These are phyloP conservation scores for Lamprologus tigripictilis DNA, from an alignment of 2,113 vertebrate genomes.

Conservation along the genomic window DNA sequence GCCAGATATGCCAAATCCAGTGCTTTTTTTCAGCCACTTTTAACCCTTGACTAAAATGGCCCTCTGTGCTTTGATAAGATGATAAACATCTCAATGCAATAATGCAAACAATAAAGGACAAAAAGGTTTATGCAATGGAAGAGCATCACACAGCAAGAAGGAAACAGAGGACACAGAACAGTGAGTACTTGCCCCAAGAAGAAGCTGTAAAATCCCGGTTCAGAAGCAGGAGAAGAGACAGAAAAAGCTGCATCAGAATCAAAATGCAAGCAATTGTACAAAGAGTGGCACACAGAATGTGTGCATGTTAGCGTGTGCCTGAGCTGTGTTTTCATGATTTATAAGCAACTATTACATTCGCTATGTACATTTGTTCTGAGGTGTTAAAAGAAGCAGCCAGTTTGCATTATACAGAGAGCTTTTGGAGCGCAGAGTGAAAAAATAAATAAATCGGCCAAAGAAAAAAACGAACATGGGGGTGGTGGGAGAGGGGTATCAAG, in stretches of 20 bases:
- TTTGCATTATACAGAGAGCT: background rate
- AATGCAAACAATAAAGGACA: background rate
- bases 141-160: background rate
- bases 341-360: background rate
- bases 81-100: background rate
- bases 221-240: conserved; percentile 66
- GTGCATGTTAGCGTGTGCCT: background rate
- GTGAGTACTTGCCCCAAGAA: conserved; percentile 88
- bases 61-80: background rate
- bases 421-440: background rate
- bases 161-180: conserved; percentile 67
- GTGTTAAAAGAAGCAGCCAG: background rate
- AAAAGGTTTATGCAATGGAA: background rate
- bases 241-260: conserved; percentile 22
- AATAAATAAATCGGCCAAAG: background rate
- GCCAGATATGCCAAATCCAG: background rate
- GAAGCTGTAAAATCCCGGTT: conserved; percentile 74
- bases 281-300: conserved; percentile 6
- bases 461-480: background rate
- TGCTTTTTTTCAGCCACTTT: conserved; percentile 7
- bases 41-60: background rate
- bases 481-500: background rate
- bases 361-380: background rate
- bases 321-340: background rate
- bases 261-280: conserved; percentile 55